phyloP scores from a whole-genome alignment of 23 tunicate species.

The Pegea sp. region DNA sequence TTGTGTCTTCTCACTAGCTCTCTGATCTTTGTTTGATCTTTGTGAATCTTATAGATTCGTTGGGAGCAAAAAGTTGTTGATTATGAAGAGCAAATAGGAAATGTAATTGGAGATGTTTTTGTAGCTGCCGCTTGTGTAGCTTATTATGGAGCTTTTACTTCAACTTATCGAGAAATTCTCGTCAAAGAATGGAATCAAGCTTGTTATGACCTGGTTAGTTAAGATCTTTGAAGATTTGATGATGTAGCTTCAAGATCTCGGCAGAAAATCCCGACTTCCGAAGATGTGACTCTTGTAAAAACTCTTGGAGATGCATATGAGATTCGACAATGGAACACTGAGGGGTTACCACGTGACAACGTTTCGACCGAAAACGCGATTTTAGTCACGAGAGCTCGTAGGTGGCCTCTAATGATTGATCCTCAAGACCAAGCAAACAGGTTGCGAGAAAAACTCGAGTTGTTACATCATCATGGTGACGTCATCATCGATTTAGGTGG shows the following conservation, averaged over 20 bases:
- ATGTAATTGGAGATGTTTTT: constrained; percentile 93
- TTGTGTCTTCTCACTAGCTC: background rate
- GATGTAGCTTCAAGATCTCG: background rate
- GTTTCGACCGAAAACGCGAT: constrained; percentile 96
- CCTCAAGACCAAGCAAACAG: constrained; percentile 98
- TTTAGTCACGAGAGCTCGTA: constrained; percentile 73
- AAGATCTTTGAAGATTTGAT: background rate
- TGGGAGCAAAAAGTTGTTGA: constrained; percentile 89
- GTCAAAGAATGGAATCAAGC: constrained; percentile 69
- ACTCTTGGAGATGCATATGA: constrained; percentile 91
- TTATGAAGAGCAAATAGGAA: constrained; percentile 65
- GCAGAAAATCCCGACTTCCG: constrained; percentile 79
- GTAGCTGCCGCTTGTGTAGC: constrained; percentile 97
- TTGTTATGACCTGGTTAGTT: constrained; percentile 66
- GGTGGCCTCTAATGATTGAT: constrained; percentile 99
- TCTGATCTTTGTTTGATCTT: background rate
- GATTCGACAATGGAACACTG: constrained; percentile 95
- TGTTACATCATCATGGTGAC: background rate
- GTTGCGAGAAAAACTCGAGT: constrained; percentile 3
- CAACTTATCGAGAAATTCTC: constrained; percentile 69
- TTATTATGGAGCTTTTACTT: constrained; percentile 93
- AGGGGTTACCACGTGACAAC: constrained; percentile 75
- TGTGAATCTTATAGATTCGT: constrained; percentile 28
- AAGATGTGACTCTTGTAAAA: constrained; percentile 46
- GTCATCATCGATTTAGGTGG: constrained; percentile 29